phyloP scores from a whole-genome alignment of 1,140 invertebrate species.

The Euura lappo region DNA sequence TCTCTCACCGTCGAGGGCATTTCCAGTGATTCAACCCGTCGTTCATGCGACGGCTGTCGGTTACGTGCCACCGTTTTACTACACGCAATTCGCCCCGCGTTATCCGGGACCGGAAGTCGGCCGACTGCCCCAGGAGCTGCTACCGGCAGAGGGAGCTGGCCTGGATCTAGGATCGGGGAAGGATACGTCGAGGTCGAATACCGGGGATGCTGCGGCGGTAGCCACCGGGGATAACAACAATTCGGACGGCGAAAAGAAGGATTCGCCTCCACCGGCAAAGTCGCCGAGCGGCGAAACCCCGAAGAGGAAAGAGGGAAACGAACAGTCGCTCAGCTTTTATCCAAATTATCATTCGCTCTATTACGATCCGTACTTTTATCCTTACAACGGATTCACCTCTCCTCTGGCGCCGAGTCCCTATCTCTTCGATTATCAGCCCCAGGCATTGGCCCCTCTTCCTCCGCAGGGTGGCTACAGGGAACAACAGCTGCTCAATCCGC shows the following conservation, averaged over 20 bases:
- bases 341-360: slow-evolving; percentile 51
- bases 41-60: slow-evolving; percentile 65
- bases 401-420: slow-evolving; percentile 42
- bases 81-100: slow-evolving; percentile 42
- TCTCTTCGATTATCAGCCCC: slow-evolving; percentile 41
- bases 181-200: slow-evolving; percentile 5
- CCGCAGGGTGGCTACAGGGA: not conserved
- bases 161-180: not conserved
- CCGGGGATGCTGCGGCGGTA: not conserved
- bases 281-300: slow-evolving; percentile 6
- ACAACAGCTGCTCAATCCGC: not conserved
- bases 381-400: slow-evolving; percentile 46
- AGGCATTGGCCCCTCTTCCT: slow-evolving; percentile 34
- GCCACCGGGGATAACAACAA: no score
- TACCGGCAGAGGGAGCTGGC: slow-evolving; percentile 1
- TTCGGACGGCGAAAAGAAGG: no score
- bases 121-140: slow-evolving; percentile 16
- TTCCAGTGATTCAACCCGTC: slow-evolving; percentile 74
- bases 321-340: slow-evolving; percentile 48
- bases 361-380: slow-evolving; percentile 53
- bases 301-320: slow-evolving; percentile 26
- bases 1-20: slow-evolving; percentile 73
- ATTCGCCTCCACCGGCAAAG: not conserved
- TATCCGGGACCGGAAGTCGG: slow-evolving; percentile 34
- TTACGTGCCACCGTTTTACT: slow-evolving; percentile 59